Conservation (phyloP, 2,113 vertebrate genomes). For the pig (Sus scrofa) region DNA sequence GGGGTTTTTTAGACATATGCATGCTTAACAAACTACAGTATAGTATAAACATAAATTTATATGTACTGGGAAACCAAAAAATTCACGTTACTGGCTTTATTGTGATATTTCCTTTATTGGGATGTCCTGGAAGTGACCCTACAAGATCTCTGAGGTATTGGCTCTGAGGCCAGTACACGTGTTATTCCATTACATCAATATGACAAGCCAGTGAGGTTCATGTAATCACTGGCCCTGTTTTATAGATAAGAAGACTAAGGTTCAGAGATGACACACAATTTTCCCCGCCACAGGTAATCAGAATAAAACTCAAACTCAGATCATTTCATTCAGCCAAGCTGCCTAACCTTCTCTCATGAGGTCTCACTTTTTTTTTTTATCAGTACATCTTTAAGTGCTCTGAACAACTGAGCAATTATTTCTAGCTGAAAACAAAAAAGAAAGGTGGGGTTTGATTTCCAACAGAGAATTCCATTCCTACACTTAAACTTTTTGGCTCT, state of each 20-base stretch:
- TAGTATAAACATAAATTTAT: neutral
- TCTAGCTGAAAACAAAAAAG: accelerated
- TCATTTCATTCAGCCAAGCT: neutral
- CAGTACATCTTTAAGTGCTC: neutral
- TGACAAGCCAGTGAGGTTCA: neutral
- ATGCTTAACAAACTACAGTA: neutral
- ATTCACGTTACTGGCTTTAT: neutral
- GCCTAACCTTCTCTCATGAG: neutral
- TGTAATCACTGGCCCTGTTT: neutral
- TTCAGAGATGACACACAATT: neutral
- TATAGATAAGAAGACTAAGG: neutral
- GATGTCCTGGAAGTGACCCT: neutral
- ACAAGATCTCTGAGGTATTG: neutral
- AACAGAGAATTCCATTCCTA: neutral
- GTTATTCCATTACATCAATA: neutral
- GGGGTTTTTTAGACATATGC: neutral
- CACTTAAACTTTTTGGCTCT: neutral
- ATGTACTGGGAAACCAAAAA: neutral
- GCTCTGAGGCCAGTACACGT: neutral
- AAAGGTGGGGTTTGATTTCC: neutral
- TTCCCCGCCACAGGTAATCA: neutral
- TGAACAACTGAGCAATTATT: neutral
- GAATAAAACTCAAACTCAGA: neutral
- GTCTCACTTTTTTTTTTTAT: neutral
- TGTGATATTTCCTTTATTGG: neutral